Percentiles rank a stretch among this genome's conserved stretches.
Conservation (phyloP, 2,888 invertebrate species). For the Schizaphis graminum region DNA sequence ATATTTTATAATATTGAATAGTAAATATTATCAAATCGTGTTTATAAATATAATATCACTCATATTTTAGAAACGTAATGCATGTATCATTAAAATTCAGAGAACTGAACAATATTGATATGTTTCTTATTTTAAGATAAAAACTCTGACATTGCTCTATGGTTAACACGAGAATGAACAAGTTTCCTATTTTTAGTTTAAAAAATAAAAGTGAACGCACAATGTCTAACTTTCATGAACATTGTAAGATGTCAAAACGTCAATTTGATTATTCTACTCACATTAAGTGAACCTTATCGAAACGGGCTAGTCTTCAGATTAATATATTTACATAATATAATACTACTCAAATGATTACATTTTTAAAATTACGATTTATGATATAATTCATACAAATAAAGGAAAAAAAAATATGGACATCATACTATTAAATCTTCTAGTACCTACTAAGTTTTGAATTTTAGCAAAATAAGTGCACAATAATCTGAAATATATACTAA, state of each 20-base stretch:
- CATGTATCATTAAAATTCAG: background rate
- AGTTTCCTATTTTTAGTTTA: background rate
- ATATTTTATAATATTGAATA: background rate
- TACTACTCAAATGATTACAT: background rate
- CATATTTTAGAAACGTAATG: background rate
- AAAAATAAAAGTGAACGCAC: background rate
- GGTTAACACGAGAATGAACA: background rate
- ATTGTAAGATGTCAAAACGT: conserved; percentile 11
- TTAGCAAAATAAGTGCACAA: background rate
- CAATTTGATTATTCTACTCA: background rate
- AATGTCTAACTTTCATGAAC: background rate
- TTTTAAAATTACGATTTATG: background rate
- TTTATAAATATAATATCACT: background rate
- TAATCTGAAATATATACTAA: background rate
- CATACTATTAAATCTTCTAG: background rate
- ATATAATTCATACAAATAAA: background rate
- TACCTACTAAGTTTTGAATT: background rate
- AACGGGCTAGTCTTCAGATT: background rate
- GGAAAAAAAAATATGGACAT: background rate
- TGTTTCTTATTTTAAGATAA: background rate
- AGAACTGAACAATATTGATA: background rate
- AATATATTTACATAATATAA: background rate
- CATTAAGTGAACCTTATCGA: background rate
- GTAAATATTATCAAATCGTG: background rate
- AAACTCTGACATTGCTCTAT: background rate